These are phyloP conservation scores for Menura novaehollandiae DNA, from an alignment of 2,113 vertebrate species.

Conservation along the genomic window DNA sequence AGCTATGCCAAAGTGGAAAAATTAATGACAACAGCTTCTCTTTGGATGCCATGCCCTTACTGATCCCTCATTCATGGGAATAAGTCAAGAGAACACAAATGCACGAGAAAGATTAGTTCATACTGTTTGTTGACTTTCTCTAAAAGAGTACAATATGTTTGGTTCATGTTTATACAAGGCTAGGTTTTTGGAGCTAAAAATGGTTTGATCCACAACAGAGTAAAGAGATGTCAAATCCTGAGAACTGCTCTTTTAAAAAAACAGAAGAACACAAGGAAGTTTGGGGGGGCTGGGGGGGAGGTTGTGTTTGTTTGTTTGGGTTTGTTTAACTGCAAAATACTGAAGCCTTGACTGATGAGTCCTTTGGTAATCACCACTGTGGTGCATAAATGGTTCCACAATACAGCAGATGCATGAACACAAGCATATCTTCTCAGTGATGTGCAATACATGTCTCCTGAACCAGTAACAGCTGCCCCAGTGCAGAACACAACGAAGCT, in stretches of 20 bases:
- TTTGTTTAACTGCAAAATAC: neutral
- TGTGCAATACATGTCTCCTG: neutral
- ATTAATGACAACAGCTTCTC: neutral
- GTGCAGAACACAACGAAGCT: neutral
- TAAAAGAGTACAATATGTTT: neutral
- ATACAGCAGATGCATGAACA: neutral
- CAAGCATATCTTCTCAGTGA: rapidly evolving
- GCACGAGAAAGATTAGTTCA: neutral
- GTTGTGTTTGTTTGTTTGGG: too few relatives aligned
- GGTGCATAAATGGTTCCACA: neutral
- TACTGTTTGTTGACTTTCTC: neutral
- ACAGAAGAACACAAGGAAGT: neutral
- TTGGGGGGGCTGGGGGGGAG: neutral
- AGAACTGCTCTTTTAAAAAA: neutral
- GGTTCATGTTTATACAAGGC: neutral
- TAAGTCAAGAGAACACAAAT: neutral
- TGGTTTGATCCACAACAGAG: neutral
- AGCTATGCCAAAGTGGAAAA: neutral
- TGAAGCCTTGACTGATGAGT: neutral
- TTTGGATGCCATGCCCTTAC: neutral
- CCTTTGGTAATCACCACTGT: neutral
- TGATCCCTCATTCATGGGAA: neutral
- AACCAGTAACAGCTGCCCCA: neutral
- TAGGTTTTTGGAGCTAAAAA: neutral
- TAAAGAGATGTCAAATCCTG: neutral